Conservation (phyloP, 2,113 vertebrate species). For the Amphiprion percula region DNA sequence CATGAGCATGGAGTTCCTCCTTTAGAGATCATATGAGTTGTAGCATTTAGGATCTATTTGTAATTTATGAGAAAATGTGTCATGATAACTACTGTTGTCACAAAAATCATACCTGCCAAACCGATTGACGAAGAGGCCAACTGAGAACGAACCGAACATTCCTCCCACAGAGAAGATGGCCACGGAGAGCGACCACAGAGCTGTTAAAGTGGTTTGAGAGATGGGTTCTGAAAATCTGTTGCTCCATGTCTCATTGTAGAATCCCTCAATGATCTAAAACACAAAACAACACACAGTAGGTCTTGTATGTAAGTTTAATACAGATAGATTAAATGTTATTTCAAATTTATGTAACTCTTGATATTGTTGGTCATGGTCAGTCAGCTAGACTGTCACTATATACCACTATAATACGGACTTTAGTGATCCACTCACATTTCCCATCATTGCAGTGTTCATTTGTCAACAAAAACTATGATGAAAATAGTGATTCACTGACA, state of each 20-base stretch:
- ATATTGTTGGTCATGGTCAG: too few species aligned
- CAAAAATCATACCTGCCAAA: conserved; percentile 89
- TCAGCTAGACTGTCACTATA: too few species aligned
- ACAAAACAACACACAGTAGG: not conserved
- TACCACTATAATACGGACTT: too few species aligned
- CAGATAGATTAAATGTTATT: not conserved
- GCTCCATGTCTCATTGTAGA: conserved; percentile 93
- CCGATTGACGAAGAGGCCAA: conserved; percentile 93
- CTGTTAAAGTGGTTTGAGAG: conserved; percentile 82
- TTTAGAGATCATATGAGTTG: conserved; percentile 53
- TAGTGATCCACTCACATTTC: too few species aligned
- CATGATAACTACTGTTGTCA: too few species aligned
- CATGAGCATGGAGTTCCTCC: conserved; percentile 95
- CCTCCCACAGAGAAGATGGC: conserved; percentile 96
- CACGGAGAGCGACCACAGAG: conserved; percentile 94
- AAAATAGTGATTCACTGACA: too few species aligned
- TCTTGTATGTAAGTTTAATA: not conserved
- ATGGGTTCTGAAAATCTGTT: conserved; percentile 86
- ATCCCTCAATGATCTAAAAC: conserved; percentile 91
- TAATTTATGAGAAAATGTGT: not conserved
- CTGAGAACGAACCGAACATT: conserved; percentile 94
- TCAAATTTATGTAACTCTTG: not conserved
- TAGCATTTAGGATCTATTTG: not conserved
- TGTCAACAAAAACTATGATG: too few species aligned
- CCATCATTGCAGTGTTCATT: too few species aligned